Evolutionary conservation across 1,140 invertebrate species (phyloP), one percentile per base, ranked within the genome.

Genomic region (Mactra quadrangularis): DNA sequence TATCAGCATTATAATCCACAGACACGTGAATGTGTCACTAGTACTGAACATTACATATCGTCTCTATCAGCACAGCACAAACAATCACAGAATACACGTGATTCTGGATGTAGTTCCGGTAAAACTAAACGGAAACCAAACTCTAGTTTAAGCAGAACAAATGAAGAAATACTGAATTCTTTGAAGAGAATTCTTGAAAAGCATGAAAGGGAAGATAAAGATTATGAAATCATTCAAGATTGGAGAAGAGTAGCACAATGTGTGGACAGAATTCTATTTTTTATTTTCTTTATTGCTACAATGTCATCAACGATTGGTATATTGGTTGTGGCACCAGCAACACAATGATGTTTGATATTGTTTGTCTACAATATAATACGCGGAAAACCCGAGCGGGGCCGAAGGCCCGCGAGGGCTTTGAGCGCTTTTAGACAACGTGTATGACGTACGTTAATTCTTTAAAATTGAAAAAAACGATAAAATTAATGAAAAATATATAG

Each of bases 221-320:
- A 90, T 50, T 84, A 87, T 19, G 91, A 91, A 57, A 88, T 94
- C 3, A 91, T 94, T 29, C 92, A 94, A 50, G 94, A 95, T 85
- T 95, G 94, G 94, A 84, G 94, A 35, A 90, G 93, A 55, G 90
- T 95, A 27, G 95, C 95, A 15, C 91, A 94, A 83, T 92, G 93
- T 64, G 92, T 95, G 9, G 95, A 95, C 87, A 87, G 94, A 47
- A 92, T 95, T 45, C 92, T 95, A 22, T 95, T 95, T 89, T 95
- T 94, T 92, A 91, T 95, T 27, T 95, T 95, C 88, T 91, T 95
- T 22, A 82, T 94, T 22, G 91, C 93, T 25, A 95, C 95, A 1
- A 78, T 93, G 17, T 86, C 93, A 31, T 94, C 94, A 27, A 94
- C 94, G 0, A 64, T 94, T 47, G 87, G 94, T 1, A 93, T 95